Evolutionary conservation across 2,113 vertebrate genomes (phyloP), one percentile per base, ranked within the genome.

Genomic region (Furnarius figulus): DNA sequence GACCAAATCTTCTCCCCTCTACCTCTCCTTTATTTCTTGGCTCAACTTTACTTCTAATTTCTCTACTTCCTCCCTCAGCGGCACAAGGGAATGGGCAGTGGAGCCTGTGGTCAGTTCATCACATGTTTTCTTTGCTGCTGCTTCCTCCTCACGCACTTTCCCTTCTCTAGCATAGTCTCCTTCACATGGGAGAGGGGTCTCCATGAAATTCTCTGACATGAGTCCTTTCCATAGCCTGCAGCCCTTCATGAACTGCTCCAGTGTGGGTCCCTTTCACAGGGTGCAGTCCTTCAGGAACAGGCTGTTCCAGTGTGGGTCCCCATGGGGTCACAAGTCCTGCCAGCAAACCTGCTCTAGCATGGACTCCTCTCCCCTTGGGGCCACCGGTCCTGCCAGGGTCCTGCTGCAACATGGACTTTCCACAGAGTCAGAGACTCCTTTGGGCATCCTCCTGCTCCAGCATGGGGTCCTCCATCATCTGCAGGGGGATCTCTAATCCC

Each of bases 301-400:
- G 9, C n/a, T 56, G 18, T 42, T 56, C 19, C 42, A 67, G 42
- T 2, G 0, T 4, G 0, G 1, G 25, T 33, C 33, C 20, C 49
- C 10, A 27, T 1, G 4, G 8, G 9, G 21, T 62, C n/a, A 61
- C n/a, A 62, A 22, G 13, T 31, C 63, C 14, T 68, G 13, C 23
- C 24, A 25, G 33, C 10, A 75, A 58, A 66, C 35, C 40, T 47
- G 7, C 39, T 65, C 10, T n/a, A 49, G 27, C 2, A 0, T 9
- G 14, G 23, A 8, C 6, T 70, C 4, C 25, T 70, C 35, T 44
- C 27, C 30, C 22, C 10, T 16, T 3, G 11, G 4, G 27, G 12
- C 10, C 31, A 39, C 10, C 15, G 23, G 1, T 15, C 28, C 46
- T 76, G 24, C 10, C 10, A 66, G 39, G 6, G 44, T 24, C 23